Evolutionary conservation across 2,113 vertebrate genomes (phyloP), one percentile per base, ranked within the genome.

Genomic region (Dromaius novaehollandiae): DNA sequence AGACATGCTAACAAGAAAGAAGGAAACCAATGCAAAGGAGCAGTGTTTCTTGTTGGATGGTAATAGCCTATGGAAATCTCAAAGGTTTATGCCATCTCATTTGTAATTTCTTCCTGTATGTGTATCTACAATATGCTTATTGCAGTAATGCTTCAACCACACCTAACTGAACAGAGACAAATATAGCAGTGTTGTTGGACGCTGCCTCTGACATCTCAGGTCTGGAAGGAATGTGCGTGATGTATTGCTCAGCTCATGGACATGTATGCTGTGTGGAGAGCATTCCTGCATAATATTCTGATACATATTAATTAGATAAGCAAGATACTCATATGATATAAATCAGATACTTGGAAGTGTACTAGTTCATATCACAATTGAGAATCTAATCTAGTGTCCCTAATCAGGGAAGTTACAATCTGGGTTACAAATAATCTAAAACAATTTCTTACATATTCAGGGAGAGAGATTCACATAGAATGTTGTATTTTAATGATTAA

Each of bases 241-340:
- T 78, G 15, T 60, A 69, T 90, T 60, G 42, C 60, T 78, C 53
- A 64, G 51, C 26, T 90, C 64, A 64, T 60, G 82, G 80, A 84
- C 56, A 58, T 14, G 16, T 75, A 28, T 84, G 82, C 76, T 55
- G 51, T 93, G 74, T 78, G 51, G 56, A 88, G 73, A n/a, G 65
- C 80, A 92, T 96, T 94, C 94, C 95, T 93, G 86, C 83, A 86
- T 93, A 93, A 94, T 86, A 26, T 38, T 50, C 77, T 86, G 25
- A 79, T 96, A 74, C 42, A 79, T 93, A 40, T 85, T 92, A 92
- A 89, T 89, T 93, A 87, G 51, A 36, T 10, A 36, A 90, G 28
- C 0, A 10, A 84, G 56, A 58, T 90, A 71, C n/a, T 70, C 16
- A 14, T 86, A 74, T 90, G 81, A 76, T 85, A 60, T 85, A 85